These are phyloP conservation scores for Oxycera nigricornis DNA, from an alignment of 2,888 invertebrate species.

Conservation along the genomic window DNA sequence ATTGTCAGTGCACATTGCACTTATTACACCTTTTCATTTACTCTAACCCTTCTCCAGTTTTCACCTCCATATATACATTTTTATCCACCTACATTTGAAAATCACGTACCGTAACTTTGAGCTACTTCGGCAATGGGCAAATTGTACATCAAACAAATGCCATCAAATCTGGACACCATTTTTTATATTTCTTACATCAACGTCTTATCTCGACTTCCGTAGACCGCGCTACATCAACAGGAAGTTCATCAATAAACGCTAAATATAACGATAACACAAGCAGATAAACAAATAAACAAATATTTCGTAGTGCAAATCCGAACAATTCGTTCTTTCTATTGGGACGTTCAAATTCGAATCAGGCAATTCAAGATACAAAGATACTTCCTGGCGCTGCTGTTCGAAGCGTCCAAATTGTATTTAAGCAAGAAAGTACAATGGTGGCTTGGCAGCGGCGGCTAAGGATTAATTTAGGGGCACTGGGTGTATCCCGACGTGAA, in stretches of 20 bases:
- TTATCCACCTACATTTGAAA: too few relatives aligned
- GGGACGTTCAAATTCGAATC: too few relatives aligned
- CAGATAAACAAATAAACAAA: slow-evolving; percentile 46
- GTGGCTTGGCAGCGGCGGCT: neutral
- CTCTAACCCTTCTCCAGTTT: too few relatives aligned
- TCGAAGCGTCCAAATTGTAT: neutral
- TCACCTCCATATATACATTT: too few relatives aligned
- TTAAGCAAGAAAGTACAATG: slow-evolving; percentile 17
- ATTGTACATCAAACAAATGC: too few relatives aligned
- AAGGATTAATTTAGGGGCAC: slow-evolving; percentile 27
- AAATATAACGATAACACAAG: slow-evolving; percentile 46
- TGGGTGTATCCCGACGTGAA: slow-evolving; percentile 30
- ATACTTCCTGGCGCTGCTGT: slow-evolving; percentile 1
- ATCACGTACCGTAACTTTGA: too few relatives aligned
- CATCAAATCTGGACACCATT: too few relatives aligned
- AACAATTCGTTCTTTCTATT: slow-evolving; percentile 9
- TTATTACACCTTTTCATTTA: too few relatives aligned
- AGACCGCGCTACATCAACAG: neutral
- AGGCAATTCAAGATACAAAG: slow-evolving; percentile 9
- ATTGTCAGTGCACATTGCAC: too few relatives aligned
- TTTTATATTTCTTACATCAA: neutral
- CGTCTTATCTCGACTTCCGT: slow-evolving; percentile 16
- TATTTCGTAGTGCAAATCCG: slow-evolving; percentile 19
- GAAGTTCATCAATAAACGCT: slow-evolving; percentile 47
- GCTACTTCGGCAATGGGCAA: too few relatives aligned